Conservation (phyloP, 2,888 invertebrate species). For the Itoplectis maculator region DNA sequence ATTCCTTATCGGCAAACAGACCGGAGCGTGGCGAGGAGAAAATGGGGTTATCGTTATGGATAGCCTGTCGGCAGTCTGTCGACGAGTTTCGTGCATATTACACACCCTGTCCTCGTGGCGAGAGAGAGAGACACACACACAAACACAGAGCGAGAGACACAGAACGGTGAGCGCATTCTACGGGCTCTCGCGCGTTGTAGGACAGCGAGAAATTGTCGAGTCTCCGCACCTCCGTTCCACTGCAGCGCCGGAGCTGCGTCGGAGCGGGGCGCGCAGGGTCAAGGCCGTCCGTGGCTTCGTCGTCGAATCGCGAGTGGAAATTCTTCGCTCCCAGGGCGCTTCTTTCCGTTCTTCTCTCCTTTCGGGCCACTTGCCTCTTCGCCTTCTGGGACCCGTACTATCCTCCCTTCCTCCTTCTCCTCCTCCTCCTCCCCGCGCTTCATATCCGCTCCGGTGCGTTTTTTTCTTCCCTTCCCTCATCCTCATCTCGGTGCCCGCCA, state of each 20-base stretch:
- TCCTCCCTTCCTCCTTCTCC: too few relatives aligned
- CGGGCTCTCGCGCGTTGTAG: background rate
- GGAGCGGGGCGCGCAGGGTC: conserved; percentile 46
- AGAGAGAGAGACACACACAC: too few relatives aligned
- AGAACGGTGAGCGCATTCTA: conserved; percentile 5
- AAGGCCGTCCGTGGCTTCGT: conserved; percentile 37
- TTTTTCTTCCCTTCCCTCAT: background rate
- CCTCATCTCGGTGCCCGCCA: conserved; percentile 2
- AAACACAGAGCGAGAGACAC: too few relatives aligned
- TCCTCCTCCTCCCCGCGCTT: conserved; percentile 36
- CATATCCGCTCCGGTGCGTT: conserved; percentile 5
- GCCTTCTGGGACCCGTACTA: too few relatives aligned
- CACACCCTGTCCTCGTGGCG: conserved; percentile 10
- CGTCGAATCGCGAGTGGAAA: conserved; percentile 38
- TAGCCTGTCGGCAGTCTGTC: conserved; percentile 25
- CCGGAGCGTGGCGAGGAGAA: background rate
- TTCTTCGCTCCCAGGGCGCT: background rate
- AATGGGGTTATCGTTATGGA: conserved; percentile 43
- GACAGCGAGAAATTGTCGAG: background rate
- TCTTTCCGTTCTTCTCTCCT: conserved; percentile 6
- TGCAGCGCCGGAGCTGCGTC: conserved; percentile 2
- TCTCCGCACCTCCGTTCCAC: background rate
- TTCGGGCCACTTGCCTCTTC: conserved; percentile 15
- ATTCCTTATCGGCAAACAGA: conserved; percentile 29
- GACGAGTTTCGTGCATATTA: conserved; percentile 43